phyloP scores from a whole-genome alignment of 2,888 invertebrate species.

The Diarsia dahlii region DNA sequence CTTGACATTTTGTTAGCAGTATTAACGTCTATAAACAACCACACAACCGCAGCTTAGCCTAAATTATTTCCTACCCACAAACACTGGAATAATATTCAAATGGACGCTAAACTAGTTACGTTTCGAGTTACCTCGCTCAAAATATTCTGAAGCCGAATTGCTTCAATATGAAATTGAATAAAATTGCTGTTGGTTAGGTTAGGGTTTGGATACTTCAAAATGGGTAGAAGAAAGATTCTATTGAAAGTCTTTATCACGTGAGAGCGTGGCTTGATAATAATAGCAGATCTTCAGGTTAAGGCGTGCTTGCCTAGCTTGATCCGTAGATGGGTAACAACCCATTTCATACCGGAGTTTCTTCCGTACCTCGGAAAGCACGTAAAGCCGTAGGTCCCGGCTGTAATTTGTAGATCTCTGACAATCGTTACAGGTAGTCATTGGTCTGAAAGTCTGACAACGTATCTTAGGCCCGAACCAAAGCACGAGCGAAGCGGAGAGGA shows the following conservation, averaged over 20 bases:
- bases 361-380: too few relatives aligned
- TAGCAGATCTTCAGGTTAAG: too few relatives aligned
- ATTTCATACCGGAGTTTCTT: too few relatives aligned
- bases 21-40: conserved; percentile 50
- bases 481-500: too few relatives aligned
- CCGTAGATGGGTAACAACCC: too few relatives aligned
- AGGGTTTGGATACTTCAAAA: neutral
- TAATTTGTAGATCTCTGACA: too few relatives aligned
- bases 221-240: neutral
- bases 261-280: too few relatives aligned
- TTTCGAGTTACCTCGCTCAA: conserved; percentile 20
- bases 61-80: conserved; percentile 60
- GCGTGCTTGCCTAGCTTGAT: too few relatives aligned
- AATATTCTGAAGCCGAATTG: conserved; percentile 39
- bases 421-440: too few relatives aligned
- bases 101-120: conserved; percentile 39
- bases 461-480: too few relatives aligned
- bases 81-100: conserved; percentile 57
- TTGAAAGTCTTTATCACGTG: neutral
- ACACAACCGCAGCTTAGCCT: conserved; percentile 37
- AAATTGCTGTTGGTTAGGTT: conserved; percentile 20
- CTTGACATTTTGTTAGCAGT: conserved; percentile 53
- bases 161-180: conserved; percentile 29
- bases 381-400: too few relatives aligned
- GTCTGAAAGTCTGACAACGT: too few relatives aligned